phyloP scores from a whole-genome alignment of 2,113 vertebrate genomes.

The Lasiurus borealis region DNA sequence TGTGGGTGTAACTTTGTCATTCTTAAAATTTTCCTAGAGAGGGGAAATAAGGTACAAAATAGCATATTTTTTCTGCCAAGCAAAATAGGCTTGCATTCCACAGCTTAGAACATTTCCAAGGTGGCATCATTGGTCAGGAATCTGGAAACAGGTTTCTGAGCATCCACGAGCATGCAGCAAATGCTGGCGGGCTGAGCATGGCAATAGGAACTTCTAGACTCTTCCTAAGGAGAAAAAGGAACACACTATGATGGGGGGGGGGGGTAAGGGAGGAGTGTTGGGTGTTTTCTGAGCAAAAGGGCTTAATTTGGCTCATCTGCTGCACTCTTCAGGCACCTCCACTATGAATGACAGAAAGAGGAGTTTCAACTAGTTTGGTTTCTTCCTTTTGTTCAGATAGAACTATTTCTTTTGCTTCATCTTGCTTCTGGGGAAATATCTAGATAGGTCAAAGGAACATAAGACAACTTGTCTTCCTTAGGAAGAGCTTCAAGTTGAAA shows the following conservation, averaged over 20 bases:
- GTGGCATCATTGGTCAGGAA: not conserved
- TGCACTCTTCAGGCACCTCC: not conserved
- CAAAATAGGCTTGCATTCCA: not conserved
- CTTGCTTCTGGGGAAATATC: not conserved
- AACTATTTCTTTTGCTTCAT: slow-evolving; percentile 2
- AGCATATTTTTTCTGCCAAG: not conserved
- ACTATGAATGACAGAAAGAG: not conserved
- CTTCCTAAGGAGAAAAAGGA: not conserved
- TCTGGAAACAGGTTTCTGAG: not conserved
- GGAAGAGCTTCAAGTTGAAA: not conserved
- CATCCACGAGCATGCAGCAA: not conserved
- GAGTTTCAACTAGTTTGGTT: not conserved
- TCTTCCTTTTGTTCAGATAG: not conserved
- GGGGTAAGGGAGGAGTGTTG: too few relatives aligned
- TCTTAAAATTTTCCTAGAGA: not conserved
- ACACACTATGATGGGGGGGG: not conserved
- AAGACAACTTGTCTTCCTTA: not conserved
- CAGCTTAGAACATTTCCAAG: not conserved
- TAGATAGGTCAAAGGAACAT: slow-evolving; percentile 18
- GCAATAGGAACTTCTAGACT: not conserved
- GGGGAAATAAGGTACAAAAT: not conserved
- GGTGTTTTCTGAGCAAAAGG: not conserved
- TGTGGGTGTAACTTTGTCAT: not conserved
- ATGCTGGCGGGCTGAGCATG: not conserved
- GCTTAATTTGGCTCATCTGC: not conserved